These are phyloP conservation scores for Hiodon tergisus DNA, from an alignment of 2,113 vertebrate species.

Conservation along the genomic window DNA sequence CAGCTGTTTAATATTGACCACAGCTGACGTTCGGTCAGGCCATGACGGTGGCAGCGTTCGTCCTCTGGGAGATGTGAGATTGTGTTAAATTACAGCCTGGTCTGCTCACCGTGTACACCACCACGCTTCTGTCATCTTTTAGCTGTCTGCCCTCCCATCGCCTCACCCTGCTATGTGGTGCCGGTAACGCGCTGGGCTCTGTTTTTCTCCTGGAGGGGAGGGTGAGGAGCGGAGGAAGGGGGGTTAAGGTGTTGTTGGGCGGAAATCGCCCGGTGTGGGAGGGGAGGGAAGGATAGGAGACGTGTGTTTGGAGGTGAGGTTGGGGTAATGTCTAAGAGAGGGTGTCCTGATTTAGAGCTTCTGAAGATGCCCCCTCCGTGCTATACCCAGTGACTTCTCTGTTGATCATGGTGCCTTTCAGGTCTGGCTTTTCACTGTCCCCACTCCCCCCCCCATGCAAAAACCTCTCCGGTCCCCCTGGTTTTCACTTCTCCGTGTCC, in stretches of 20 bases:
- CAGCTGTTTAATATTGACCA: slow-evolving; percentile 52
- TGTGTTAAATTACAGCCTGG: slow-evolving; percentile 51
- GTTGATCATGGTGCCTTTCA: too few species aligned
- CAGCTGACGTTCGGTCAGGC: slow-evolving; percentile 54
- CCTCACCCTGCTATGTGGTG: too few species aligned
- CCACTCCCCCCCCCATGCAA: too few species aligned
- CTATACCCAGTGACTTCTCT: too few species aligned
- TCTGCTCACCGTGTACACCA: slow-evolving; percentile 53
- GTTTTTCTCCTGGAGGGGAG: too few species aligned
- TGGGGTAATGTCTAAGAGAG: background rate
- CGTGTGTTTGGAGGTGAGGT: background rate
- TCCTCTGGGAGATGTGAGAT: slow-evolving; percentile 45
- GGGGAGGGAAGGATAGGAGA: background rate
- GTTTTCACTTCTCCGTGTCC: too few species aligned
- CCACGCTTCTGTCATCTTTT: slow-evolving; percentile 54
- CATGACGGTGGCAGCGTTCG: slow-evolving; percentile 39
- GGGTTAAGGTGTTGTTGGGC: background rate
- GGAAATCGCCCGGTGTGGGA: too few species aligned
- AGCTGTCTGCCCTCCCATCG: slow-evolving; percentile 48
- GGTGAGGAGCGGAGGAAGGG: background rate
- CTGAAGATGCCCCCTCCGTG: too few species aligned
- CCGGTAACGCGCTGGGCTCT: too few species aligned
- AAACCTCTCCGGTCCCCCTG: too few species aligned
- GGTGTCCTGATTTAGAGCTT: background rate
- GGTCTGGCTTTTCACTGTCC: too few species aligned